A percentile compares a stretch with the other conserved stretches of the same genome.
phyloP scores from a whole-genome alignment of 2,113 vertebrate species.

The Candoia aspera region DNA sequence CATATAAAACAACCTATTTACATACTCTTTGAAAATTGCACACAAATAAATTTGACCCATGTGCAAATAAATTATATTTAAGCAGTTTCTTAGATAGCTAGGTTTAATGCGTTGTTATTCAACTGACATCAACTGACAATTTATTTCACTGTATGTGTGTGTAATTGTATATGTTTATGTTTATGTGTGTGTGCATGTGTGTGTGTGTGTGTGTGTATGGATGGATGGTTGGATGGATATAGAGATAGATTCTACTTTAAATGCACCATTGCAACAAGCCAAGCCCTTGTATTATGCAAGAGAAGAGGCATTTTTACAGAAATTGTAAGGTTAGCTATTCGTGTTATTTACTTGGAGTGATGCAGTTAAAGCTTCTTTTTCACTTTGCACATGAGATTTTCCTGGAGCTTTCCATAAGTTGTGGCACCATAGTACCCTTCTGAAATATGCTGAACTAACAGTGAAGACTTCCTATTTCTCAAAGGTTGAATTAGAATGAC shows the following conservation, averaged over 20 bases:
- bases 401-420: neutral
- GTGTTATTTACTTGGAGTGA: neutral
- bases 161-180: too few relatives aligned
- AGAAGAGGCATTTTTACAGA: conserved; percentile 6
- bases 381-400: conserved; percentile 3
- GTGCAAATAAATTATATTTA: neutral
- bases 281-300: neutral
- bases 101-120: neutral
- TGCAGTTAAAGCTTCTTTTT: neutral
- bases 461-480: neutral
- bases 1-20: conserved; percentile 13
- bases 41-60: neutral
- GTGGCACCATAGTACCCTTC: neutral
- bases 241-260: neutral
- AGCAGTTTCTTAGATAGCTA: neutral
- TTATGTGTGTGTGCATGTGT: neutral
- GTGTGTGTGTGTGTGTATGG: too few relatives aligned
- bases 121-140: neutral
- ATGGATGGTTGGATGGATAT: neutral
- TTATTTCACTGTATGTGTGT: neutral
- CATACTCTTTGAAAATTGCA: neutral
- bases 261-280: fast-evolving
- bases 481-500: neutral
- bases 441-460: neutral
- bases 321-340: neutral